phyloP scores from a whole-genome alignment of 2,797 vertebrate genomes.

The Tragopan temminckii region DNA sequence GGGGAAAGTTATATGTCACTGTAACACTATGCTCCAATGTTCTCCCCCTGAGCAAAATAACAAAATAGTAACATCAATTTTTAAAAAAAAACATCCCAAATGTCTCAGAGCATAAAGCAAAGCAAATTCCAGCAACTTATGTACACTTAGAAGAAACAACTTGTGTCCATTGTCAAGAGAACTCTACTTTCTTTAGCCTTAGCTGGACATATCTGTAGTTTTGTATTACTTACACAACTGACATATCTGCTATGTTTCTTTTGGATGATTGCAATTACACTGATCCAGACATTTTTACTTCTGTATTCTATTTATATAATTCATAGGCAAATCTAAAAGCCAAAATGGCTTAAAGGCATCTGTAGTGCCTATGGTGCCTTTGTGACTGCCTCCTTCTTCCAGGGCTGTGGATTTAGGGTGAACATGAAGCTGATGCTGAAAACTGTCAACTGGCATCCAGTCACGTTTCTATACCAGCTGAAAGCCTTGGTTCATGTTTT shows the following conservation, averaged over 20 bases:
- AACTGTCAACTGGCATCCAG: background rate
- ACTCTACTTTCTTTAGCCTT: background rate
- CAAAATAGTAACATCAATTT: background rate
- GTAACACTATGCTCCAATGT: background rate
- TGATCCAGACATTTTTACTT: background rate
- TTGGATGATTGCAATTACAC: background rate
- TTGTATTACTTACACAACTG: too few relatives aligned
- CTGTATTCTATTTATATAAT: background rate
- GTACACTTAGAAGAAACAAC: background rate
- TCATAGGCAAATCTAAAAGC: background rate
- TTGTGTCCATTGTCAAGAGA: background rate
- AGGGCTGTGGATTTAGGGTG: background rate
- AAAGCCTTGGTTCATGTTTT: conserved; percentile 37
- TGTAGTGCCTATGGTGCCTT: background rate
- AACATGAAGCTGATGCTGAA: background rate
- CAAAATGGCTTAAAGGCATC: background rate
- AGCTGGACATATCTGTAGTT: accelerated
- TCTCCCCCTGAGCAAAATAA: background rate
- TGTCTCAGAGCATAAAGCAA: background rate
- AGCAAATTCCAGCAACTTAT: background rate
- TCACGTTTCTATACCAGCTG: background rate
- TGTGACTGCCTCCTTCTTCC: background rate
- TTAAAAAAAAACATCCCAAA: background rate
- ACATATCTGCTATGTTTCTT: background rate
- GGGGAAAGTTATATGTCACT: background rate